These are phyloP conservation scores for Lathamus discolor DNA, from an alignment of 2,113 vertebrate species.

Conservation along the genomic window DNA sequence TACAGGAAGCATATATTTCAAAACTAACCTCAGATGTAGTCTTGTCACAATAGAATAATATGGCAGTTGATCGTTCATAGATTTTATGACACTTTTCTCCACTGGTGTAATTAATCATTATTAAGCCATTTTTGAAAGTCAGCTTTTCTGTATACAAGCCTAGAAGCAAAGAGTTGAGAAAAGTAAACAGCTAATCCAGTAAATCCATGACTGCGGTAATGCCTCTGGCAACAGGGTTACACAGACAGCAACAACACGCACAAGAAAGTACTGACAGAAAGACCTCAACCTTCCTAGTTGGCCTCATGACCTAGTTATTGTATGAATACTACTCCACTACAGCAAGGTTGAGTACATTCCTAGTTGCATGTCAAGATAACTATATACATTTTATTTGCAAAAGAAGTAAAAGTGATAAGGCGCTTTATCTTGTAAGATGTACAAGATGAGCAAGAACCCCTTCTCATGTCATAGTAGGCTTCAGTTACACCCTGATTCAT, in stretches of 20 bases:
- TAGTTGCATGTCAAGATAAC: not conserved
- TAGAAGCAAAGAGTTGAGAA: conserved; percentile 54
- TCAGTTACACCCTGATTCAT: not conserved
- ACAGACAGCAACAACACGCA: not conserved
- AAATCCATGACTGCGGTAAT: not conserved
- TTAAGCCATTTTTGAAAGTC: conserved; percentile 86
- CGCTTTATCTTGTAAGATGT: not conserved
- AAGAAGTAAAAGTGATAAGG: not conserved
- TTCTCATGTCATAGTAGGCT: not conserved
- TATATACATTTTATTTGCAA: not conserved
- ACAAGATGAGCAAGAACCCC: not conserved
- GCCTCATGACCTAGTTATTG: not conserved
- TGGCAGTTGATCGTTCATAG: conserved; percentile 86
- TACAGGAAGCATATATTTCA: not conserved
- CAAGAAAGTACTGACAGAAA: not conserved
- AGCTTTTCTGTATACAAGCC: conserved; percentile 82
- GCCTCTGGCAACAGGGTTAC: not conserved
- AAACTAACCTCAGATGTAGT: conserved; percentile 78
- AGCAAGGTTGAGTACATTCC: not conserved
- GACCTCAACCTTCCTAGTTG: not conserved
- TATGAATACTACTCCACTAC: not conserved
- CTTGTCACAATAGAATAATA: conserved; percentile 90
- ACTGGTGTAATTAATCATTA: conserved; percentile 90
- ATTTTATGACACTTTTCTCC: conserved; percentile 89
- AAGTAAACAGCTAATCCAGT: not conserved